phyloP scores from a whole-genome alignment of 2,797 vertebrate species.

The Alfaro cultratus region DNA sequence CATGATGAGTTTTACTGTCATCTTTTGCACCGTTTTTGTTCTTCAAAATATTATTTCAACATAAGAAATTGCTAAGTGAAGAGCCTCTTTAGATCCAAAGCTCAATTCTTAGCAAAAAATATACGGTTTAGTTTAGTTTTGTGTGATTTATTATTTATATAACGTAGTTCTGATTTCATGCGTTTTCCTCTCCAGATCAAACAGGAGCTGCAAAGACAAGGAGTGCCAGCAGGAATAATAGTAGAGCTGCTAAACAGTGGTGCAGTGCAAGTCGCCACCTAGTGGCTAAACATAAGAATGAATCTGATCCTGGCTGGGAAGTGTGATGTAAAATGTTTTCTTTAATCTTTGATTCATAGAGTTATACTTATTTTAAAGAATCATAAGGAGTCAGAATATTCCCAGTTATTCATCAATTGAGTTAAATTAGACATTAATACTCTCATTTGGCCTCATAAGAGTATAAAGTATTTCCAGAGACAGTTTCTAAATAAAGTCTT shows the following conservation, averaged over 20 bases:
- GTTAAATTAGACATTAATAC: too few relatives aligned
- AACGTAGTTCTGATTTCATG: background rate
- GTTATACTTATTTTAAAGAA: background rate
- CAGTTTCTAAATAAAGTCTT: too few relatives aligned
- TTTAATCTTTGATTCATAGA: background rate
- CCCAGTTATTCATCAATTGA: too few relatives aligned
- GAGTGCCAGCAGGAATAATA: background rate
- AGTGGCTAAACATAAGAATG: background rate
- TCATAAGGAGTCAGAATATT: too few relatives aligned
- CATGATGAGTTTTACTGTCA: background rate
- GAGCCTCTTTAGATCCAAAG: too few relatives aligned
- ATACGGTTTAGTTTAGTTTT: too few relatives aligned
- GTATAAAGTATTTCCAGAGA: too few relatives aligned
- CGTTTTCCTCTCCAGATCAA: background rate
- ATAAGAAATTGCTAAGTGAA: too few relatives aligned
- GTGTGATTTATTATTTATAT: background rate
- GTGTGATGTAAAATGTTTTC: background rate
- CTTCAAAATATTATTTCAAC: background rate
- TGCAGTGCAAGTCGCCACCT: background rate
- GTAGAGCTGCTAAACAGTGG: background rate
- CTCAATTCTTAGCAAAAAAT: background rate
- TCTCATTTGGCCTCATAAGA: too few relatives aligned
- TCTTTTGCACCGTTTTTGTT: background rate
- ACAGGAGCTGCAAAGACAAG: background rate
- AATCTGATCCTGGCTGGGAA: background rate